Percentiles rank a stretch among this genome's conserved stretches.
Conservation (phyloP, 2,888 invertebrate genomes). For the Marronus borbonicus region DNA sequence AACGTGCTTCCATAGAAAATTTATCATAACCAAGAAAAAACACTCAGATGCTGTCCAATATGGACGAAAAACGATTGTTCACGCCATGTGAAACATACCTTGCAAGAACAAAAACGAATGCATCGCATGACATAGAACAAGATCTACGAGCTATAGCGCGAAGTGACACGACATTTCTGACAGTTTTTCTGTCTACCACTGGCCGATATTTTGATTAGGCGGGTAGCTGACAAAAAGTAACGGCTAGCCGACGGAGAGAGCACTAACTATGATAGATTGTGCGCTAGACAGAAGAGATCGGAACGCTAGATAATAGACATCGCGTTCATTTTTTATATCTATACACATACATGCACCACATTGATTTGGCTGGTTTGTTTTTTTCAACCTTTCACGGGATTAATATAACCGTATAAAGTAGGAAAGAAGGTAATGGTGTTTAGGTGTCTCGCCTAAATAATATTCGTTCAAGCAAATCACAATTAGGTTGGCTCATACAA, state of each 20-base stretch:
- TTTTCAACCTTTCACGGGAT: constrained; percentile 46
- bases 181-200: constrained; percentile 46
- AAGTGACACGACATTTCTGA: constrained; percentile 46
- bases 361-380: constrained; percentile 28
- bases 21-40: constrained; percentile 11
- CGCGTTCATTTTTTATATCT: constrained; percentile 21
- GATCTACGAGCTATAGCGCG: constrained; percentile 32
- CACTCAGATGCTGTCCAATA: background rate
- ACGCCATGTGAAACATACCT: constrained; percentile 16
- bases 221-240: constrained; percentile 42
- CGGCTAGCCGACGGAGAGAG: constrained; percentile 26
- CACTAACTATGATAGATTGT: constrained; percentile 43
- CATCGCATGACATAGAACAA: constrained; percentile 36
- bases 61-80: constrained; percentile 12
- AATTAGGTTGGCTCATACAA: too few species aligned
- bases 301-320: constrained; percentile 32
- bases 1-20: background rate
- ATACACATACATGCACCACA: background rate
- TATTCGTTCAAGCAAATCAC: too few species aligned
- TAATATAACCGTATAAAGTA: constrained; percentile 47
- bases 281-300: constrained; percentile 33
- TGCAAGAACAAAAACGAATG: constrained; percentile 29
- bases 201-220: constrained; percentile 47
- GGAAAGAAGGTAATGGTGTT: background rate
- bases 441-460: background rate